A percentile compares a stretch with the other conserved stretches of the same genome.
Conservation (phyloP, 1,140 invertebrate species). For the Drosophila mauritiana region DNA sequence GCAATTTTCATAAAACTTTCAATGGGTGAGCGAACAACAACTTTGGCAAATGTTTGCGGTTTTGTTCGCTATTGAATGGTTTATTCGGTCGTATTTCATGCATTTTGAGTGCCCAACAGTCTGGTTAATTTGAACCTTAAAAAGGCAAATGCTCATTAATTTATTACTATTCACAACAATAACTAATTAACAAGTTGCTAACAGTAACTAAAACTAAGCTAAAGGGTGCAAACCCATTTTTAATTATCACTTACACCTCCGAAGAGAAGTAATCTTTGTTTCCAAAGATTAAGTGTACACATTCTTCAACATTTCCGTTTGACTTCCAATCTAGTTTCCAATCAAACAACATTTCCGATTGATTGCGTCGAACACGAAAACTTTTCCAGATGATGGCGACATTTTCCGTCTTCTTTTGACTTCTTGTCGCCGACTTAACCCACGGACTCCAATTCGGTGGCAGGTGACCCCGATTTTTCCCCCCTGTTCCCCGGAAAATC, state of each 20-base stretch:
- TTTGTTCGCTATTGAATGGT: not conserved
- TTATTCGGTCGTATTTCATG: not conserved
- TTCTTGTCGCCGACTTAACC: conserved; percentile 22
- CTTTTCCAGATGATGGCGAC: conserved; percentile 16
- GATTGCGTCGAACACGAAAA: conserved; percentile 21
- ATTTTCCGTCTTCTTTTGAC: conserved; percentile 4
- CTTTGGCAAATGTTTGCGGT: conserved; percentile 2
- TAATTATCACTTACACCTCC: not conserved
- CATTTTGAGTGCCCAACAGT: not conserved
- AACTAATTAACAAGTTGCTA: too few relatives aligned
- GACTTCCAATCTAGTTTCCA: not conserved
- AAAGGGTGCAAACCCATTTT: too few relatives aligned
- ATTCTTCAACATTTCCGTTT: not conserved
- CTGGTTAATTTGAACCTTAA: not conserved
- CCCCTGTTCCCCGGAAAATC: conserved; percentile 8
- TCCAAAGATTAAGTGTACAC: not conserved
- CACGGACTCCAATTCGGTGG: conserved; percentile 37
- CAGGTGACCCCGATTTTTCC: conserved; percentile 18
- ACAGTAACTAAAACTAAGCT: too few relatives aligned
- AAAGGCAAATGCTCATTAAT: not conserved
- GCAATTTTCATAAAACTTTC: conserved; percentile 49
- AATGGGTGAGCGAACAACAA: conserved; percentile 4
- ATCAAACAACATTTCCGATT: conserved; percentile 22
- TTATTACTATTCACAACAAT: not conserved
- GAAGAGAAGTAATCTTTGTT: not conserved